Percentiles rank a stretch among this genome's conserved stretches.
Evolutionary conservation across 2,113 vertebrate species (phyloP).

Genomic region (Mungos mungo): DNA sequence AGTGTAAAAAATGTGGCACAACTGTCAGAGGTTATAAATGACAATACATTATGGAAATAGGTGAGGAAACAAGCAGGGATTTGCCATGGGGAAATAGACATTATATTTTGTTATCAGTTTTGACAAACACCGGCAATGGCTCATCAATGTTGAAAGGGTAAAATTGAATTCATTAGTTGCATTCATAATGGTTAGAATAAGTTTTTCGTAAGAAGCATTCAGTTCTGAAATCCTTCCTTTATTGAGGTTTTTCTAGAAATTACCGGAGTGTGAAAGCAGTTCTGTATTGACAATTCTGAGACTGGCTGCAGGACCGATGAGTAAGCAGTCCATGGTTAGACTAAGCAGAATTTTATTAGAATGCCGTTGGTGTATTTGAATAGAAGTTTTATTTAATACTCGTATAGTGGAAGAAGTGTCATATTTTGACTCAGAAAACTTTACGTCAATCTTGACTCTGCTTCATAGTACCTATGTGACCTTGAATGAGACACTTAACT

Average conservation of each 20-base stretch:
- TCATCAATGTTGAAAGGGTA: slow-evolving; percentile 42
- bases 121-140: background rate
- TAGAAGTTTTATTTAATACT: slow-evolving; percentile 54
- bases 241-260: slow-evolving; percentile 62
- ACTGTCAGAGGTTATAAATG: slow-evolving; percentile 53
- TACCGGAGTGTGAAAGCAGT: slow-evolving; percentile 19
- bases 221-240: slow-evolving; percentile 62
- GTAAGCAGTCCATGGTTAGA: background rate
- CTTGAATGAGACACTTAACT: background rate
- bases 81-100: background rate
- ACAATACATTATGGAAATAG: background rate
- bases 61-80: background rate
- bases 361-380: background rate
- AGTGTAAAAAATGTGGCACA: background rate
- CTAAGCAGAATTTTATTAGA: slow-evolving; percentile 40
- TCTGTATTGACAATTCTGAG: slow-evolving; percentile 33
- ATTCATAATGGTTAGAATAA: slow-evolving; percentile 59
- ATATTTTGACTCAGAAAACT: slow-evolving; percentile 42
- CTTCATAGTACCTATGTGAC: background rate
- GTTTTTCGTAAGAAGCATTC: slow-evolving; percentile 45
- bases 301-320: background rate
- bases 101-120: slow-evolving; percentile 33
- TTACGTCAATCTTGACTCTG: slow-evolving; percentile 28
- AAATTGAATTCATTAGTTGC: slow-evolving; percentile 43
- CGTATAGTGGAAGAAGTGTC: background rate